Base-by-base conservation (phyloP, 2,113 vertebrate genomes). In the Gavialis gangeticus region DNA sequence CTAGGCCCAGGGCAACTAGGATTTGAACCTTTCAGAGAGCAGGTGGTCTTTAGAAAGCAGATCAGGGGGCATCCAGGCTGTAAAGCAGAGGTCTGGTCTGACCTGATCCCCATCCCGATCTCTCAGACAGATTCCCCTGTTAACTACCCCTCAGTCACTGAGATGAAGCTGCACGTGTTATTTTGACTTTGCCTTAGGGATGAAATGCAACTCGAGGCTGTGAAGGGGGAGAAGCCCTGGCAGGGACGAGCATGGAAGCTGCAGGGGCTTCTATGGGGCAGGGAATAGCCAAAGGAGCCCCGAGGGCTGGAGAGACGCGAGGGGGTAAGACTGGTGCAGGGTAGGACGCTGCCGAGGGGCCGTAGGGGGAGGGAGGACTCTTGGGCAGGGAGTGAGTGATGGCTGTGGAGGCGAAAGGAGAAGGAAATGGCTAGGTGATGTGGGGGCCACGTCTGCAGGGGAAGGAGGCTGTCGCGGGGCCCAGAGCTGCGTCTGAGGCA, bases 381-480 rank as follows among this genome's bases (percentile, higher is more conserved):
- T 25, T 17, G 28, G 54, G 46, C 5, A 17, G 28, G 24, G 21
- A 62, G 27, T 16, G 22, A 30, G 30, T 12, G 67, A 34, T 71
- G 67, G 60, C 59, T 78, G 22, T 82, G 80, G 37, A 81, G 30
- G 30, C 19, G 67, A 71, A 34, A 10, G 17, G 66, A 19, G 76
- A 81, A 81, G 19, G 60, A 4, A 18, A 12, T 10, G 10, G n/a
- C n/a, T 18, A 17, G 15, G 10, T 71, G 37, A 22, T 21, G 30
- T 34, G 67, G 30, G 19, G 30, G 30, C 9, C 67, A 6, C 1
- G 0, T 21, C 54, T 3, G 2, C 28, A 64, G 63, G 1, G 81
- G 67, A 89, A 59, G 6, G 27, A 82, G 69, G 21, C 57, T 84
- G 21, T 67, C 55, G 84, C 57, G 91, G 27, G 90, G n/a, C 34